Evolutionary conservation across 2,797 vertebrate species (phyloP), one percentile per base, ranked within the genome.

Genomic region (Halcyon smyrnensis): DNA sequence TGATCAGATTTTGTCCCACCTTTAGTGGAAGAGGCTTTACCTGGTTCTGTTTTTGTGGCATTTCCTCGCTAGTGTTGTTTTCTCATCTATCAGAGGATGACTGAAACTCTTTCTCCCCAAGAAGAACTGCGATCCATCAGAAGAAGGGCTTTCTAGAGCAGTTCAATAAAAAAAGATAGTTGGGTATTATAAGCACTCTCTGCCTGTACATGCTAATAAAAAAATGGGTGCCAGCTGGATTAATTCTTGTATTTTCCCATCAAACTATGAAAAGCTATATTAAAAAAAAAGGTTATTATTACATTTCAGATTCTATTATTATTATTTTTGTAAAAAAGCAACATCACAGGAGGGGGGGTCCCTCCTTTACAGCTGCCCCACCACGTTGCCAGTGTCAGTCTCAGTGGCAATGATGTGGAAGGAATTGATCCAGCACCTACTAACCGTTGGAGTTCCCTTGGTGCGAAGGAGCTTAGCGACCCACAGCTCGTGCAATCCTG

Each of bases 331-430:
- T 30, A 15, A 37, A 23, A 48, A 62, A 62, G 8, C 14, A 13
- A 3, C 60, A 7, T 16, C 45, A 17, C 27, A 43, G 86, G 69
- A 59, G 6, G 1, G 0, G 30, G 30, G n/a, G n/a, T 39, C 8
- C 20, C 18, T 28, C 5, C 0, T 41, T 48, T 8, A 2, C 0
- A 1, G 1, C 37, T 36, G 63, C 34, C 63, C 46, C 63, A 27
- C 4, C 39, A 9, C 0, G 0, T 11, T 20, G 48, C 18, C 4
- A 0, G 9, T 3, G 20, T 9, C n/a, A 11, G 9, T 24, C 69
- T 45, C 48, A 25, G 48, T 30, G 4, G n/a, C 32, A 48, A 36
- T 43, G 23, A n/a, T n/a, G n/a, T 2, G 2, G 43, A 8, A 65
- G 56, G 48, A 60, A 45, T 46, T 14, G 36, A 83, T 51, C 30